Base-by-base conservation (phyloP, 2,888 invertebrate genomes). In the Bugulina stolonifera region DNA sequence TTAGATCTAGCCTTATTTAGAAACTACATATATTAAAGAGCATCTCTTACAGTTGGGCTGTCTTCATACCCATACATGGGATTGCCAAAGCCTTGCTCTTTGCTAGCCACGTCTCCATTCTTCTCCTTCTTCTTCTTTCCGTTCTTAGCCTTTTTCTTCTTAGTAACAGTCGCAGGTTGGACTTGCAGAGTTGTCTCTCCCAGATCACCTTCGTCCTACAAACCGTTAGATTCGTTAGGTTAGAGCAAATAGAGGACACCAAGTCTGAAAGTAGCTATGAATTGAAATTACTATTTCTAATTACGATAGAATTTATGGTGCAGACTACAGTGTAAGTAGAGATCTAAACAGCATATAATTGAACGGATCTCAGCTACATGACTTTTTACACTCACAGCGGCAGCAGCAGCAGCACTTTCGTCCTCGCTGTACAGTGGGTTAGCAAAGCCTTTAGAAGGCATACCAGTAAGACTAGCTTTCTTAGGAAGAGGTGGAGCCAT, bases 111-210 rank as follows among this genome's bases (percentile, higher is more conserved):
- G 32, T 27, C 32, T 5, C 64, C 64, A 25, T 27, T 27, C 18
- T 43, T 43, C 18, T 5, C 32, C n/a, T 64, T 64, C 3, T 32
- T 64, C 32, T 27, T 32, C 32, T 64, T 22, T n/a, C 25, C 25
- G 5, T 55, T 55, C 25, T 55, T 25, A n/a, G 22, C 25, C 64
- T 64, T 64, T 64, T 64, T 64, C 64, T 64, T 64, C 34, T 64
- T 64, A 2, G 64, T 64, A 2, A 27, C 25, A 14, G 22, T 27
- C 2, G 29, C 32, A 3, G 27, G 25, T 10, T 32, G 64, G 10
- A 64, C 32, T 10, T 14, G 22, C 64, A 64, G 25, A 5, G 22
- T 32, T 27, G 25, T 14, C 3, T 25, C 64, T 29, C 29, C 64
- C 18, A 27, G 3, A 64, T 25, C 64, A 14, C 32, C 5, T 14